phyloP scores from a whole-genome alignment of 1,140 invertebrate genomes.

The Centruroides sculpturatus region DNA sequence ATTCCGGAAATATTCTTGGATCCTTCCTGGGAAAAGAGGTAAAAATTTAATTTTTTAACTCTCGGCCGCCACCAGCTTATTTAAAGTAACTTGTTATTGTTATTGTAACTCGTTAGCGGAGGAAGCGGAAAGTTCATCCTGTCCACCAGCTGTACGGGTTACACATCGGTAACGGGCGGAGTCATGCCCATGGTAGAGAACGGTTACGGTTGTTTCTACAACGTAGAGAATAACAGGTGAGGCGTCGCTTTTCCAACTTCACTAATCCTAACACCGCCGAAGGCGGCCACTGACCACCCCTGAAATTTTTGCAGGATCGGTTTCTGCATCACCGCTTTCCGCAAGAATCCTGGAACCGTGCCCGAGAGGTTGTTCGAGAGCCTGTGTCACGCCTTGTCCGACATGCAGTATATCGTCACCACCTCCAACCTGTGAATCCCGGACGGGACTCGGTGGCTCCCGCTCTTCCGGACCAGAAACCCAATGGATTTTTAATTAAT shows the following conservation, averaged over 20 bases:
- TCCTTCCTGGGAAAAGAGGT: conserved; percentile 39
- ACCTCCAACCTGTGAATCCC: conserved; percentile 8
- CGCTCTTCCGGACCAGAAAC: too few species aligned
- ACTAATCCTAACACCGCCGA: not conserved
- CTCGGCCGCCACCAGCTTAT: too few species aligned
- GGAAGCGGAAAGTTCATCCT: conserved; percentile 45
- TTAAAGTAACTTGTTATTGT: not conserved
- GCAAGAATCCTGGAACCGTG: conserved; percentile 24
- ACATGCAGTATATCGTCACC: conserved; percentile 19
- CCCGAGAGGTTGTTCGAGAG: conserved; percentile 18
- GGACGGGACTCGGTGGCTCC: too few species aligned
- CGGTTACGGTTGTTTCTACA: conserved; percentile 47
- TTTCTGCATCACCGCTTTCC: conserved; percentile 26
- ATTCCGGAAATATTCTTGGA: conserved; percentile 40
- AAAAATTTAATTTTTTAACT: not conserved
- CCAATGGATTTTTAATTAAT: too few species aligned
- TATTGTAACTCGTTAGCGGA: too few species aligned
- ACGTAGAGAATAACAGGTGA: conserved; percentile 32
- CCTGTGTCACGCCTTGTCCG: conserved; percentile 18
- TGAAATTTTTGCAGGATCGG: conserved; percentile 23
- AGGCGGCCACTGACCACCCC: too few species aligned
- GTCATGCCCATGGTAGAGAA: conserved; percentile 43
- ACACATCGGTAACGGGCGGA: conserved; percentile 38
- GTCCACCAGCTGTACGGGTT: conserved; percentile 45
- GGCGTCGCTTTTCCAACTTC: conserved; percentile 7